phyloP scores from a whole-genome alignment of 1,140 invertebrate genomes.

The Cydia amplana region DNA sequence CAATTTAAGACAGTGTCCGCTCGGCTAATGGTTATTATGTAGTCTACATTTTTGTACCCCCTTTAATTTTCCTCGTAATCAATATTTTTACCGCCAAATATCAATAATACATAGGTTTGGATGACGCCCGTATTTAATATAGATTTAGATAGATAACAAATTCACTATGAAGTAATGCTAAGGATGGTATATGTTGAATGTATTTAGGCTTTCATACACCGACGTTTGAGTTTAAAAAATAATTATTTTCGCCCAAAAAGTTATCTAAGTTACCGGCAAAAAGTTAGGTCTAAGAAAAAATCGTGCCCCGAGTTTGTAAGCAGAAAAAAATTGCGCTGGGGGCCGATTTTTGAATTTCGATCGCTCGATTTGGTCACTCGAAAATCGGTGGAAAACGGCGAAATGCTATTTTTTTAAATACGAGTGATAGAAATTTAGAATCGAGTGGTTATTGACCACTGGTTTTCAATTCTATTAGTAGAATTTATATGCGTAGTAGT shows the following conservation, averaged over 20 bases:
- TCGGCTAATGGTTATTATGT: neutral
- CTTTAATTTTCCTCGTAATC: neutral
- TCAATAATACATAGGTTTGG: neutral
- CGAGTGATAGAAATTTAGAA: too few species aligned
- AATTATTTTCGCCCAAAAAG: neutral
- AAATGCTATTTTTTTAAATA: too few species aligned
- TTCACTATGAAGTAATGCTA: conserved; percentile 38
- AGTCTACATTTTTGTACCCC: neutral
- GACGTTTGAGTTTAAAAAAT: neutral
- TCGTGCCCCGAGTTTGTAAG: too few species aligned
- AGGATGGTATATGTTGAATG: conserved; percentile 38
- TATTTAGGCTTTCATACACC: neutral
- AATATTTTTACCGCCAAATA: neutral
- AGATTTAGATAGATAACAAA: conserved; percentile 45
- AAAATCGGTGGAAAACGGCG: too few species aligned
- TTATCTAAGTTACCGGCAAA: neutral
- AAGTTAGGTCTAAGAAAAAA: too few species aligned
- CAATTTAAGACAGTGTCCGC: too few species aligned
- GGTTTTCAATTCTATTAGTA: too few species aligned
- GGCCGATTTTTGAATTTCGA: too few species aligned
- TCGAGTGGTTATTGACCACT: too few species aligned
- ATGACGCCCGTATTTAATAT: conserved; percentile 36
- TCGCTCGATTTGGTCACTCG: too few species aligned
- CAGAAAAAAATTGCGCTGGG: too few species aligned
- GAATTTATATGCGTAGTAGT: too few species aligned